phyloP scores from a whole-genome alignment of 2,113 vertebrate genomes.

The Ophthalmotilapia sp. region DNA sequence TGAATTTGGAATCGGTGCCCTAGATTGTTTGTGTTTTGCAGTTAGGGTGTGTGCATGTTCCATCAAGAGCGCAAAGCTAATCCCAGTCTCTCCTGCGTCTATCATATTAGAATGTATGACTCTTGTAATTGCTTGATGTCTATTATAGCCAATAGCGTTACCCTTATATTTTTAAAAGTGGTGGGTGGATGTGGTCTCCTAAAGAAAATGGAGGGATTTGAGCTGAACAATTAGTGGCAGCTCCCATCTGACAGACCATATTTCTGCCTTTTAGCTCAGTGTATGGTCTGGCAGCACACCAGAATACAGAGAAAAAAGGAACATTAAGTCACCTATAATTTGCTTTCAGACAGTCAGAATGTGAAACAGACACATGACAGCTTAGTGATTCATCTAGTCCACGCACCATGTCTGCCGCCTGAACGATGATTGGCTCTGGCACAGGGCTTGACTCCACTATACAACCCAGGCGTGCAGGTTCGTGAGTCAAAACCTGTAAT shows the following conservation, averaged over 20 bases:
- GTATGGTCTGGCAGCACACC: slow-evolving; percentile 51
- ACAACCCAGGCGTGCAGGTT: not conserved
- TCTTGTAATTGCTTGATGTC: slow-evolving; percentile 50
- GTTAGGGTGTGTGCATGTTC: slow-evolving; percentile 27
- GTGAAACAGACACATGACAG: slow-evolving; percentile 62
- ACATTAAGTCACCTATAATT: slow-evolving; percentile 69
- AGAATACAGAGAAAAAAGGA: slow-evolving; percentile 40
- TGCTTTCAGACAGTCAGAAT: slow-evolving; percentile 49
- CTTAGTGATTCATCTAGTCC: slow-evolving; percentile 60
- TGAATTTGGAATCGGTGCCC: slow-evolving; percentile 70
- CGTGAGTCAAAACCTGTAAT: not conserved
- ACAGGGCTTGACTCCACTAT: slow-evolving; percentile 22
- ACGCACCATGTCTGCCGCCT: slow-evolving; percentile 26
- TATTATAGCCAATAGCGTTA: slow-evolving; percentile 34
- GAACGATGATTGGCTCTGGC: slow-evolving; percentile 60
- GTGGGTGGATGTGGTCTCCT: slow-evolving; percentile 18
- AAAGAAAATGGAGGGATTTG: slow-evolving; percentile 33
- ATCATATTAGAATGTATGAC: slow-evolving; percentile 55
- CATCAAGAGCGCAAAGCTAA: slow-evolving; percentile 51
- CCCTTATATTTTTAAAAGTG: slow-evolving; percentile 40
- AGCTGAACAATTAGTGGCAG: slow-evolving; percentile 58
- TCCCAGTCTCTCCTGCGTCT: slow-evolving; percentile 32
- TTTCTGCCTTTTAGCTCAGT: slow-evolving; percentile 60
- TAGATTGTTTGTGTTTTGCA: slow-evolving; percentile 67
- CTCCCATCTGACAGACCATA: slow-evolving; percentile 40